Base-by-base conservation (phyloP, 2,888 invertebrate species). In the Oeneis ivallda region DNA sequence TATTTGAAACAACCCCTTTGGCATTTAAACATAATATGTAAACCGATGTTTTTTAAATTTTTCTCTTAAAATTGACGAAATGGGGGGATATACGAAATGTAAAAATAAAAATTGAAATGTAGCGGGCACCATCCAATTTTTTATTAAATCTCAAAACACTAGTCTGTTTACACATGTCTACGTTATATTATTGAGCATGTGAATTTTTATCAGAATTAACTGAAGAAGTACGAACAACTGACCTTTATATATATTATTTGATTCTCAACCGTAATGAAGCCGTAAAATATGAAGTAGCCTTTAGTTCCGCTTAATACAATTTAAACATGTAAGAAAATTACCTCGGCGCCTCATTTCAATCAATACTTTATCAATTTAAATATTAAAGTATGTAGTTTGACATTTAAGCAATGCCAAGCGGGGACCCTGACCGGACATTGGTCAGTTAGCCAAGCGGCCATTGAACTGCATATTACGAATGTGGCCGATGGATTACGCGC, bases 361-460 rank as follows among this genome's bases (percentile, higher is more conserved):
- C 53, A 19, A 37, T 54, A 11, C n/a, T 37, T 37, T n/a, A n/a
- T n/a, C 4, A 39, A 17, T 60, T 34, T 37, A 59, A 64, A 45
- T 41, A 34, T 15, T 9, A 26, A 26, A 43, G 10, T 43, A 13
- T n/a, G 41, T 17, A 5, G 15, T 53, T 64, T 62, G 66, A 62
- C 45, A 63, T 60, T 68, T 66, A 59, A 54, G 61, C 82, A 85
- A 83, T 85, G 86, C 84, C 83, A 84, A 80, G 79, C 76, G 74
- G 72, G 74, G 81, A 81, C 85, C 87, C 79, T 85, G 86, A 85
- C 85, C 85, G 84, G 80, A 79, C 82, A 84, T 80, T 79, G 82
- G 82, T 79, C 78, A 78, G 77, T 74, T 71, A 78, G 78, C 73
- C 71, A 65, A 72, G 62, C 73, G 83, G 83, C 71, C 85, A 75